Evolutionary conservation across 1,140 invertebrate species (phyloP), one percentile per base, ranked within the genome.

Genomic region (Probaryconus sp.): DNA sequence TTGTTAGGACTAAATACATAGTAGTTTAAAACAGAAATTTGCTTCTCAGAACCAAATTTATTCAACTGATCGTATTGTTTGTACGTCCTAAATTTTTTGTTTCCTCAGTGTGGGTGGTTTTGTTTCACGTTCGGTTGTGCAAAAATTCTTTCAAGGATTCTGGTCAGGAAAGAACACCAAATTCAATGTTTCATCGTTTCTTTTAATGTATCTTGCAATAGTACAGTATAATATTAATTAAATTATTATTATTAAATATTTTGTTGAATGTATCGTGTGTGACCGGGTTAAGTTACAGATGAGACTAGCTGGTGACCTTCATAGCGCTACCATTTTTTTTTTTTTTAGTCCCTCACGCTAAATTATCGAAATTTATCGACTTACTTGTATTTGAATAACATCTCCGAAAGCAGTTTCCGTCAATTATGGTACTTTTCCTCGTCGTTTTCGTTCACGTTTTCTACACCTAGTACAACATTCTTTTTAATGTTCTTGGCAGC

Each of bases 191-290:
- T 81, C 79, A 81, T 84, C 50, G 56, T 79, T 71, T 67, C 47
- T 81, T 84, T 85, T 85, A 83, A 83, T 85, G 75, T 84, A 83
- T 84, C 81, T 83, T 79, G 79, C 84, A 85, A 82, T 85, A 84
- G 76, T 86, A 86, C 79, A 85, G 80, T 85, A 85, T 81, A 83
- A 85, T 87, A 80, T 83, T 77, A 82, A 85, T 85, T 81, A 83
- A 85, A 84, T 85, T 82, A 83, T 85, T 86, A 84, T 85, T 85
- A 83, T 85, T 85, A 81, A 83, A 83, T 85, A 77, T 83, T 81
- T 81, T 84, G 65, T 85, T 83, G 79, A 85, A 86, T 86, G 83
- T 76, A 85, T 81, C 81, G 77, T 85, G 78, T 84, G 78, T 84
- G 81, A 83, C 81, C 85, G 79, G 79, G 79, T 85, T 83, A 86